phyloP scores from a whole-genome alignment of 2,797 vertebrate genomes.

The Periparus ater region DNA sequence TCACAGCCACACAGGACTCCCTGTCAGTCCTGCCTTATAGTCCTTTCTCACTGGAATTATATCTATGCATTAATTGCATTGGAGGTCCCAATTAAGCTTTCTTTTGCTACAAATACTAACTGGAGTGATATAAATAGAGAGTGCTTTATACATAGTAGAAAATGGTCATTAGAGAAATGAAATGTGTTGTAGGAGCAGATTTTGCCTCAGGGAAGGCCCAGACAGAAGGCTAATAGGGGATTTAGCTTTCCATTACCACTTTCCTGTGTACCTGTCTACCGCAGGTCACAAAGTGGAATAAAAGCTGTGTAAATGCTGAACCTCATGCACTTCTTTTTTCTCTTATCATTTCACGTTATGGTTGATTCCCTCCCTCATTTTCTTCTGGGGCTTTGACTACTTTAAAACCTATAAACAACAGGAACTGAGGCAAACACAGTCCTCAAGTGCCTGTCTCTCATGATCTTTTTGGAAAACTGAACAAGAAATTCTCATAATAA shows the following conservation, averaged over 20 bases:
- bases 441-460: background rate
- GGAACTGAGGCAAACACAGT: background rate
- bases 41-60: conserved; percentile 35
- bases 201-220: background rate
- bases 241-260: background rate
- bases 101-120: conserved; percentile 31
- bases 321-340: background rate
- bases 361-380: background rate
- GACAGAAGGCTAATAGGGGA: background rate
- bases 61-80: conserved; percentile 52
- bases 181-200: background rate
- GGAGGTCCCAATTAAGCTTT: conserved; percentile 48
- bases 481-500: background rate
- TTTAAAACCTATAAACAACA: background rate
- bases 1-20: conserved; percentile 9
- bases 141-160: background rate
- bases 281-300: fast-evolving
- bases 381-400: background rate
- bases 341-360: background rate
- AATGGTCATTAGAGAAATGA: conserved; percentile 23
- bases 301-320: background rate
- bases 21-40: conserved; percentile 9
- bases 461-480: background rate
- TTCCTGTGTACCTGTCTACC: background rate
- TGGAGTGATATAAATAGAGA: conserved; percentile 29